These are phyloP conservation scores for Diachrysia chrysitis DNA, from an alignment of 2,888 invertebrate genomes.

Conservation along the genomic window DNA sequence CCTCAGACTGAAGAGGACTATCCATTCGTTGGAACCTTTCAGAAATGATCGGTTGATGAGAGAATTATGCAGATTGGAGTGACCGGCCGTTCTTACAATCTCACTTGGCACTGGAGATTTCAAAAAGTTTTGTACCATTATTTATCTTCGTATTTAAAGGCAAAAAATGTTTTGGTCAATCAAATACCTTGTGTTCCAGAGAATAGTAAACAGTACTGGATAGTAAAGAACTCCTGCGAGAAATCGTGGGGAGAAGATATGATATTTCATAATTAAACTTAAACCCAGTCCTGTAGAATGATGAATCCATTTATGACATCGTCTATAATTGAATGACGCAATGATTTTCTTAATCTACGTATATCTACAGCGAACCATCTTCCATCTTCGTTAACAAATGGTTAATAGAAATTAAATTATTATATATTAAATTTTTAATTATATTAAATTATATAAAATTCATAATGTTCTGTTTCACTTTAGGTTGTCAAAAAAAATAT, in stretches of 20 bases:
- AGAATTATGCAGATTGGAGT: conserved; percentile 14
- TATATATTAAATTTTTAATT: too few species aligned
- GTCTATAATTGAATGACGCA: neutral
- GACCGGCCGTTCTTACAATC: conserved; percentile 20
- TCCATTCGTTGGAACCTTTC: conserved; percentile 24
- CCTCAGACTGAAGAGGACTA: conserved; percentile 49
- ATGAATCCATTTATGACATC: neutral
- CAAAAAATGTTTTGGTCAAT: too few species aligned
- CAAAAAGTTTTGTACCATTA: too few species aligned
- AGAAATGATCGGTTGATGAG: conserved; percentile 28
- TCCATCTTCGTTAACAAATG: too few species aligned
- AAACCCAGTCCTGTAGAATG: conserved; percentile 85
- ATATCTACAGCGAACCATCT: too few species aligned
- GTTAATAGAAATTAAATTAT: too few species aligned
- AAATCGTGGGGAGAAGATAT: conserved; percentile 91
- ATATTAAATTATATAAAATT: too few species aligned
- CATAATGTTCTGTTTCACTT: too few species aligned
- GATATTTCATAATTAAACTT: conserved; percentile 95
- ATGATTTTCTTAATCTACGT: neutral
- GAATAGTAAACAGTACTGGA: conserved; percentile 45
- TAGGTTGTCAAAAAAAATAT: too few species aligned
- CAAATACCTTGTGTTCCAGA: conserved; percentile 24
- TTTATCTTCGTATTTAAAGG: too few species aligned
- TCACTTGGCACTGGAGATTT: conserved; percentile 87
- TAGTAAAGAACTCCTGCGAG: conserved; percentile 92